Conservation (phyloP, 2,113 vertebrate species). For the Caloenas nicobarica region DNA sequence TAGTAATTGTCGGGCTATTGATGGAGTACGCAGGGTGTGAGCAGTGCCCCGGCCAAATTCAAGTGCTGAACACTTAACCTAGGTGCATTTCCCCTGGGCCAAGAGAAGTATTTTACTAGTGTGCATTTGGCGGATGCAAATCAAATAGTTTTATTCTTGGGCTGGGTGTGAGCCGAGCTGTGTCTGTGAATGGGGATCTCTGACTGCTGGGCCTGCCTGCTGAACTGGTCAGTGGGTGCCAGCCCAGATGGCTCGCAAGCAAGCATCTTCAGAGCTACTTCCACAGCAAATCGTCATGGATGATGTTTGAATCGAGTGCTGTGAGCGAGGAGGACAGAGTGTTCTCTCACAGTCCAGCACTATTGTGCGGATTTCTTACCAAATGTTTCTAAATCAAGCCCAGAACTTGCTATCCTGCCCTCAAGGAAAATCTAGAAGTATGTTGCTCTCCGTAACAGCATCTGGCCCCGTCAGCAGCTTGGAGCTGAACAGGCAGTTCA, state of each 20-base stretch:
- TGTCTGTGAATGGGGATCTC: background rate
- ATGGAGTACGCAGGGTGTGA: fast-evolving
- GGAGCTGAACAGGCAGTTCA: background rate
- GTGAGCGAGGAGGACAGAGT: background rate
- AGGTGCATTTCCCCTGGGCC: background rate
- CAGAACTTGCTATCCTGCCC: slow-evolving; percentile 26
- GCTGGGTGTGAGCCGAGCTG: background rate
- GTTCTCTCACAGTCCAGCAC: background rate
- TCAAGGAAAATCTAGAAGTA: slow-evolving; percentile 3
- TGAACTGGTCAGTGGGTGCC: background rate
- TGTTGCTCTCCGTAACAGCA: background rate
- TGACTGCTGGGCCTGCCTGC: background rate
- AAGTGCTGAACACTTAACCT: background rate
- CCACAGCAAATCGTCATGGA: background rate
- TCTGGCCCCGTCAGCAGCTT: background rate
- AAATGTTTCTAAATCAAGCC: slow-evolving; percentile 34
- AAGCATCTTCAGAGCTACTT: background rate
- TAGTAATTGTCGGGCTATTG: background rate
- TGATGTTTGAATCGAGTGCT: background rate
- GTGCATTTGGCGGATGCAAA: background rate
- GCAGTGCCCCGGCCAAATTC: background rate
- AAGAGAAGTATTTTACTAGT: background rate
- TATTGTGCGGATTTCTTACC: slow-evolving; percentile 32
- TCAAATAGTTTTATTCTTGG: background rate
- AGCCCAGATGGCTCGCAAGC: background rate